Evolutionary conservation across 2,113 vertebrate genomes (phyloP).

Genomic region (Tautogolabrus adspersus): DNA sequence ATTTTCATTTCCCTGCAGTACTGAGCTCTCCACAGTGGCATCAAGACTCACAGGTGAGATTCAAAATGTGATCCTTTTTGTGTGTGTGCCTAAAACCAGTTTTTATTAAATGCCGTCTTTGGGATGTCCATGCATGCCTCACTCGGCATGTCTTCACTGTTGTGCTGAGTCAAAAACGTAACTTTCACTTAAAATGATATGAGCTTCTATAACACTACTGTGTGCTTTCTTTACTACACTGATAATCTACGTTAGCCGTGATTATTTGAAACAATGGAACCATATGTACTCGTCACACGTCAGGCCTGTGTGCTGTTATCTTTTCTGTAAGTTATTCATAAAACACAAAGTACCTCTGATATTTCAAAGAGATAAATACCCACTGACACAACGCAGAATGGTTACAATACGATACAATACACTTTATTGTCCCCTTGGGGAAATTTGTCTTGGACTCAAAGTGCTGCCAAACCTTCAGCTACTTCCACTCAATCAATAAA

Average conservation of each 20-base stretch:
- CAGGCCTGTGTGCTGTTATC: constrained; percentile 6
- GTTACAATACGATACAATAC: too few relatives aligned
- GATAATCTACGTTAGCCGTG: constrained; percentile 16
- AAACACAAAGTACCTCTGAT: not conserved
- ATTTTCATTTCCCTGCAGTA: constrained; percentile 48
- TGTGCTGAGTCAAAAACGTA: not conserved
- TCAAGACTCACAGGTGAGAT: constrained; percentile 72
- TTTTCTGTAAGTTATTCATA: not conserved
- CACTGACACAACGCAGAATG: constrained; percentile 2
- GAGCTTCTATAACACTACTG: constrained; percentile 29
- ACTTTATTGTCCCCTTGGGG: too few relatives aligned
- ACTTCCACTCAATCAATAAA: too few relatives aligned
- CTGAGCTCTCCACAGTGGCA: constrained; percentile 53
- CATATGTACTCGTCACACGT: not conserved
- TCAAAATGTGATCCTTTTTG: not conserved
- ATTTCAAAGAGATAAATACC: constrained; percentile 6
- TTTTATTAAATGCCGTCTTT: too few relatives aligned
- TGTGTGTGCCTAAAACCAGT: too few relatives aligned
- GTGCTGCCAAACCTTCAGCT: too few relatives aligned
- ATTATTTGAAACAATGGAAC: constrained; percentile 28
- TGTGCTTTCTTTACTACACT: constrained; percentile 45
- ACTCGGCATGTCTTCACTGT: not conserved
- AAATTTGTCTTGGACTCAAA: too few relatives aligned
- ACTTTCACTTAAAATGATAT: constrained; percentile 10
- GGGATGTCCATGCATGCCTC: not conserved